Evolutionary conservation across 2,888 invertebrate genomes (phyloP).

Genomic region (Limnephilus rhombicus): DNA sequence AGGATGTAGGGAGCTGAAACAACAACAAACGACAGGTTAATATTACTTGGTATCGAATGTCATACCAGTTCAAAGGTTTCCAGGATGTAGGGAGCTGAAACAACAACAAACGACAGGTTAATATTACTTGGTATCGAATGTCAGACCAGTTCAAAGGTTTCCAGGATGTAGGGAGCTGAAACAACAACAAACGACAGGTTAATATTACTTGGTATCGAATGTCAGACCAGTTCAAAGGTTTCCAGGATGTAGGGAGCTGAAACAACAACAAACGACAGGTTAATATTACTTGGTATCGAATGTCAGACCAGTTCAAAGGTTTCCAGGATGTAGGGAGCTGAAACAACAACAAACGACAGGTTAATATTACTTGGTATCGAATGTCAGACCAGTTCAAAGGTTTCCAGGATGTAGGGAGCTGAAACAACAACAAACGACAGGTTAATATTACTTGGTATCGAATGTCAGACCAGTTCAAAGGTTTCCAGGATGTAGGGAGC

Average conservation of each 20-base stretch:
- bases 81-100: slow-evolving; percentile 74
- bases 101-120: too few species aligned
- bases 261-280: slow-evolving; percentile 68
- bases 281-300: neutral
- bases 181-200: slow-evolving; percentile 68
- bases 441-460: slow-evolving; percentile 6
- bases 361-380: slow-evolving; percentile 1
- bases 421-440: slow-evolving; percentile 69
- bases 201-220: neutral
- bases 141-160: slow-evolving; percentile 65
- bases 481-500: slow-evolving; percentile 73
- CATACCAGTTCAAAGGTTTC: slow-evolving; percentile 67
- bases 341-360: slow-evolving; percentile 68
- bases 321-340: slow-evolving; percentile 75
- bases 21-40: too few species aligned
- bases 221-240: slow-evolving; percentile 49
- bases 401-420: slow-evolving; percentile 74
- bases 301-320: slow-evolving; percentile 49
- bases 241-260: slow-evolving; percentile 75
- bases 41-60: slow-evolving; percentile 2
- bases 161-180: slow-evolving; percentile 74
- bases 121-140: neutral
- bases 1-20: slow-evolving; percentile 74
- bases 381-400: slow-evolving; percentile 46
- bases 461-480: slow-evolving; percentile 42